These are phyloP conservation scores for Acanthoscelides obtectus DNA, from an alignment of 2,888 invertebrate genomes.

Conservation along the genomic window DNA sequence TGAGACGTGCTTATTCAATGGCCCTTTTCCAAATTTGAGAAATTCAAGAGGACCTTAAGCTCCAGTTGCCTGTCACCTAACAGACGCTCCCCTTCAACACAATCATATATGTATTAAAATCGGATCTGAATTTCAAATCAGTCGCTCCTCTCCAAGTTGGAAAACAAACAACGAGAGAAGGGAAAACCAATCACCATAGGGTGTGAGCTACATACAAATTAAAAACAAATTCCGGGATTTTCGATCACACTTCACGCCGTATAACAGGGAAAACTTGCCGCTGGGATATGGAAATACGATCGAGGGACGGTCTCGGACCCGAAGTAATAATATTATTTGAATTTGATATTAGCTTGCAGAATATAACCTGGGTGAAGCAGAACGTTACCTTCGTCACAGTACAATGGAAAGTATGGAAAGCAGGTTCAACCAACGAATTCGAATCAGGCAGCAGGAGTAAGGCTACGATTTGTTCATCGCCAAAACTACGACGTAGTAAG, in stretches of 20 bases:
- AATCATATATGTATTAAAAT: not conserved
- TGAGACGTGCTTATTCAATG: no score
- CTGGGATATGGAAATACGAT: conserved; percentile 24
- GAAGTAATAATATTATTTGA: conserved; percentile 31
- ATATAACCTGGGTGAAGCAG: not conserved
- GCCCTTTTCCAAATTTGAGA: no score
- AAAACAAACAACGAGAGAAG: not conserved
- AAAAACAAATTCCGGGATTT: conserved; percentile 10
- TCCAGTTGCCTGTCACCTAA: no score
- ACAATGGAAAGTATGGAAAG: not conserved
- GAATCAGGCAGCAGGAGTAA: no score
- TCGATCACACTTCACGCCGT: conserved; percentile 22
- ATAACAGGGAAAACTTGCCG: conserved; percentile 29
- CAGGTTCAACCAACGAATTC: not conserved
- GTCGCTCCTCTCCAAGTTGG: not conserved
- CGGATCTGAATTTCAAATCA: not conserved
- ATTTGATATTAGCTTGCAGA: conserved; percentile 28
- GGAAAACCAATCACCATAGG: conserved; percentile 18
- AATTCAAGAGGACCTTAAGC: no score
- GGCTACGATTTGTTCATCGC: no score
- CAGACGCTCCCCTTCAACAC: not conserved
- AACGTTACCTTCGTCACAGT: not conserved
- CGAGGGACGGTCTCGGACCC: conserved; percentile 1
- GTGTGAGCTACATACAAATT: conserved; percentile 25
- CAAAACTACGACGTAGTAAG: no score